A percentile compares a stretch with the other conserved stretches of the same genome.
Evolutionary conservation across 2,888 invertebrate species (phyloP).

Genomic region (Volucella inanis): DNA sequence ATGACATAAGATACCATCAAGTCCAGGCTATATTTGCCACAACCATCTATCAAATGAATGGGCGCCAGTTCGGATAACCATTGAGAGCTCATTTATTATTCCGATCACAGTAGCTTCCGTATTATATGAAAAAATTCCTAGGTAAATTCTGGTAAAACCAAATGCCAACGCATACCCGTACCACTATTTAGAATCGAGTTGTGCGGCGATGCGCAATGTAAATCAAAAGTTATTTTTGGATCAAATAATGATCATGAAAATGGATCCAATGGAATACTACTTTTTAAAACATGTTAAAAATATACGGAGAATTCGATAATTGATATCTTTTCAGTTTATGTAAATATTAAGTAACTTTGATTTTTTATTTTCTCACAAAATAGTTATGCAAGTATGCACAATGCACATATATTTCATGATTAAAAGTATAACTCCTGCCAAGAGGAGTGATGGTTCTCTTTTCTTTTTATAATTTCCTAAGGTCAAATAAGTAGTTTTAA

Average conservation of each 20-base stretch:
- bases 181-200: conserved; percentile 39
- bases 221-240: conserved; percentile 40
- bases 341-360: no score
- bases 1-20: background rate
- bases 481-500: no score
- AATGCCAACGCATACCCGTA: conserved; percentile 52
- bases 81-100: conserved; percentile 30
- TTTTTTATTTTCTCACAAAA: no score
- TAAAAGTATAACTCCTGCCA: no score
- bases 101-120: conserved; percentile 64
- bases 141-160: conserved; percentile 48
- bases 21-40: background rate
- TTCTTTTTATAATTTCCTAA: no score
- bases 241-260: background rate
- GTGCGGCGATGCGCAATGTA: conserved; percentile 13
- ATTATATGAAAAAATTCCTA: conserved; percentile 59
- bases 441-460: no score
- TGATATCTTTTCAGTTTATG: no score
- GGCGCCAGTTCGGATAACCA: background rate
- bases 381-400: no score
- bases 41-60: background rate
- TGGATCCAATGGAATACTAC: background rate
- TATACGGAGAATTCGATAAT: no score
- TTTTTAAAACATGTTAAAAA: background rate
- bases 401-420: no score